Percentiles rank a stretch among this genome's conserved stretches.
Conservation (phyloP, 2,797 vertebrate genomes). For the Notolepis coatsorum region DNA sequence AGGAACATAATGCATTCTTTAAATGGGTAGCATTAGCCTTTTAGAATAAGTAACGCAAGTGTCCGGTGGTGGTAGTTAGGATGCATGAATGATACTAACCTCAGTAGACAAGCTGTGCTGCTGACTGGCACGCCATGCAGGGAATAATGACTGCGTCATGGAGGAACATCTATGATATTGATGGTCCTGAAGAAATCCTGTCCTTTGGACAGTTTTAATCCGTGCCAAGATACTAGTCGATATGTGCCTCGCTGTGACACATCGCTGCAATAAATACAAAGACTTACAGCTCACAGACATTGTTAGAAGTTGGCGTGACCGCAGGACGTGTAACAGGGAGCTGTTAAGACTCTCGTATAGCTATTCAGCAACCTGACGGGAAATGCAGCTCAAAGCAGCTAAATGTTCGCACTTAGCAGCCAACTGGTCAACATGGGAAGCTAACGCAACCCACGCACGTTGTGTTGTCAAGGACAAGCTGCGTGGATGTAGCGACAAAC, state of each 20-base stretch:
- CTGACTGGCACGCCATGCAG: constrained; percentile 19
- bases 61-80: background rate
- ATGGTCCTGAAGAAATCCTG: constrained; percentile 13
- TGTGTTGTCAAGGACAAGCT: background rate
- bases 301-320: background rate
- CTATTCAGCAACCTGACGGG: too few relatives aligned
- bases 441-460: background rate
- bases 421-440: background rate
- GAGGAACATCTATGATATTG: constrained; percentile 15
- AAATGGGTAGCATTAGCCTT: background rate
- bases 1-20: too few relatives aligned
- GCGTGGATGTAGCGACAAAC: background rate
- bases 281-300: constrained; percentile 53
- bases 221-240: background rate
- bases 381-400: background rate
- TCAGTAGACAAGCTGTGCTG: constrained; percentile 51
- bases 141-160: background rate
- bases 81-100: constrained; percentile 33
- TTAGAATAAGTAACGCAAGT: background rate
- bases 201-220: background rate
- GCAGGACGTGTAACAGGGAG: background rate
- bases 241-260: constrained; percentile 23
- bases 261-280: constrained; percentile 46
- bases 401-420: background rate
- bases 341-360: too few relatives aligned